Conservation (phyloP, 2,888 invertebrate species). For the Tipula helvola region DNA sequence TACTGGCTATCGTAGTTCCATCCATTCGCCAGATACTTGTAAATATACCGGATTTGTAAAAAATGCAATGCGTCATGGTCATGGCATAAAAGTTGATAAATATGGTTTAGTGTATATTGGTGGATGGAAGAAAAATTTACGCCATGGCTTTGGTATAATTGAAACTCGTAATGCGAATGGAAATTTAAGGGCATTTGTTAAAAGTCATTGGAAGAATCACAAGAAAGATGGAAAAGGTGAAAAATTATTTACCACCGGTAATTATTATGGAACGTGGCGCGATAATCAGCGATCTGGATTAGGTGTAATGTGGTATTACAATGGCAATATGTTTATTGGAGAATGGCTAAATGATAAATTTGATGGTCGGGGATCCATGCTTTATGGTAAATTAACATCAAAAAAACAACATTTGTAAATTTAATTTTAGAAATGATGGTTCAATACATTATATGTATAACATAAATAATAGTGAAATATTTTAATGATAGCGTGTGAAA, state of each 20-base stretch:
- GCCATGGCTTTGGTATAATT: neutral
- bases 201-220: neutral
- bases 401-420: neutral
- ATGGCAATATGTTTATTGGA: conserved; percentile 28
- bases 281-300: conserved; percentile 27
- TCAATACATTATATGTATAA: neutral
- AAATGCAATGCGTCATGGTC: neutral
- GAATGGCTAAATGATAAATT: conserved; percentile 27
- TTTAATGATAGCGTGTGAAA: neutral
- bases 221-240: conserved; percentile 5
- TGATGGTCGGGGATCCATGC: conserved; percentile 29
- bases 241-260: neutral
- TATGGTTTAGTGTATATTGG: neutral
- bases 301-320: conserved; percentile 30
- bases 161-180: neutral
- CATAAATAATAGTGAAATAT: neutral
- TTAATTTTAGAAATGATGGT: neutral
- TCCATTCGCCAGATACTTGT: neutral
- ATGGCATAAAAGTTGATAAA: neutral
- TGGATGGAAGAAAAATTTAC: neutral
- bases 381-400: conserved; percentile 22
- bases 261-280: conserved; percentile 21
- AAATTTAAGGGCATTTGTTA: neutral
- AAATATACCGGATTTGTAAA: neutral
- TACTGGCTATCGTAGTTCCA: neutral